A percentile compares a stretch with the other conserved stretches of the same genome.
phyloP scores from a whole-genome alignment of 1,140 invertebrate genomes.

The Steinernema feltiae region DNA sequence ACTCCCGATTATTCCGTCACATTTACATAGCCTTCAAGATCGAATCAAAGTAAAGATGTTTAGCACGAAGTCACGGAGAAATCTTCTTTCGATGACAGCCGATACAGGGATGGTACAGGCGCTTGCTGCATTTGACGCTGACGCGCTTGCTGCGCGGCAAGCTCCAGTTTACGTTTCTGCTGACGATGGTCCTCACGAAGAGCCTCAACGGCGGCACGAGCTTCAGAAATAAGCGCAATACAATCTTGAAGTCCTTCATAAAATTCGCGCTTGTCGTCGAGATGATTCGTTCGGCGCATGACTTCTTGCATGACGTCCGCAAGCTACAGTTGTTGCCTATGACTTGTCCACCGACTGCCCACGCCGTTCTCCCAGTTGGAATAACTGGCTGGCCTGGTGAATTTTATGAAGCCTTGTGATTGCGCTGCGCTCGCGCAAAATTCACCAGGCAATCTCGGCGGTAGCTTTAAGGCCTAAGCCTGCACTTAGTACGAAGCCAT shows the following conservation, averaged over 20 bases:
- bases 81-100: too few relatives aligned
- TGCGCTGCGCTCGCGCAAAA: too few relatives aligned
- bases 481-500: too few relatives aligned
- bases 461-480: too few relatives aligned
- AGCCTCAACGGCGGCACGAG: constrained; percentile 86
- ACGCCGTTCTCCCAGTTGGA: too few relatives aligned
- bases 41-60: too few relatives aligned
- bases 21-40: neutral
- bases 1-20: neutral
- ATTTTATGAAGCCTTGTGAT: too few relatives aligned
- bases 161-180: constrained; percentile 73
- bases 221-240: constrained; percentile 83
- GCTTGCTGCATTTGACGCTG: constrained; percentile 84
- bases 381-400: too few relatives aligned
- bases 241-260: constrained; percentile 94
- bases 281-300: constrained; percentile 81
- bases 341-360: too few relatives aligned
- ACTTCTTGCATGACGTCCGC: constrained; percentile 90
- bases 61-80: too few relatives aligned
- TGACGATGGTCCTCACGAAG: constrained; percentile 88
- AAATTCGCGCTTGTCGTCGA: constrained; percentile 84
- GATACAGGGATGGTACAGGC: too few relatives aligned
- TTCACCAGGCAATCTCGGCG: too few relatives aligned
- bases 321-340: constrained; percentile 89
- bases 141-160: constrained; percentile 75